Evolutionary conservation across 2,797 vertebrate genomes (phyloP).

Genomic region (Stomatorhinus walkeri): DNA sequence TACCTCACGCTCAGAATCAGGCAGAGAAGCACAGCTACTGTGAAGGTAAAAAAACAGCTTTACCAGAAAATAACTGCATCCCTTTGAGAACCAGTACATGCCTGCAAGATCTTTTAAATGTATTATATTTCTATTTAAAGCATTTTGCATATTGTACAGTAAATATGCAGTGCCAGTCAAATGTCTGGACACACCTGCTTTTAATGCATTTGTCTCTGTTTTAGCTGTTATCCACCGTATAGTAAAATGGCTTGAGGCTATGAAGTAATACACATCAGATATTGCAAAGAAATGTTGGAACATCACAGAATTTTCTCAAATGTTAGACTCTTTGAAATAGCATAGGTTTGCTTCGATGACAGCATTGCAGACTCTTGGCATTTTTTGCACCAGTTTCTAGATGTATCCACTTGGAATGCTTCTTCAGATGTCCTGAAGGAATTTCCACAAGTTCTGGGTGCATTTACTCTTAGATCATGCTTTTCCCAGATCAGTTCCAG

Average conservation of each 20-base stretch:
- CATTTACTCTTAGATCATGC: neutral
- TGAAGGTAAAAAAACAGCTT: neutral
- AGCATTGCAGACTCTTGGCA: neutral
- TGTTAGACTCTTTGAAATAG: neutral
- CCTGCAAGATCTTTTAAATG: neutral
- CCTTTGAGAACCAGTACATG: neutral
- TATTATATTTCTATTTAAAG: constrained; percentile 1
- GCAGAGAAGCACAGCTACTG: neutral
- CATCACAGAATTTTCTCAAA: neutral
- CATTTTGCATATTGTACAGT: neutral
- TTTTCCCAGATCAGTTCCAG: neutral
- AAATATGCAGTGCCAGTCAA: neutral
- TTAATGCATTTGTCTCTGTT: neutral
- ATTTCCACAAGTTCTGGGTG: neutral
- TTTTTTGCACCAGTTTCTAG: neutral
- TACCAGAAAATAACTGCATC: neutral
- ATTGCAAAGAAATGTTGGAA: neutral
- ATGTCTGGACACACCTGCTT: neutral
- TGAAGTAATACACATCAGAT: neutral
- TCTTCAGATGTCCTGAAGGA: neutral
- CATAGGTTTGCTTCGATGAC: neutral
- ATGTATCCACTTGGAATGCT: neutral
- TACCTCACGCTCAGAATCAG: neutral
- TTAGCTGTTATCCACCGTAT: neutral
- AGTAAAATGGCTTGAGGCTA: neutral